Evolutionary conservation across 1,140 invertebrate species (phyloP), one percentile per base, ranked within the genome.

Genomic region (Arion vulgaris): DNA sequence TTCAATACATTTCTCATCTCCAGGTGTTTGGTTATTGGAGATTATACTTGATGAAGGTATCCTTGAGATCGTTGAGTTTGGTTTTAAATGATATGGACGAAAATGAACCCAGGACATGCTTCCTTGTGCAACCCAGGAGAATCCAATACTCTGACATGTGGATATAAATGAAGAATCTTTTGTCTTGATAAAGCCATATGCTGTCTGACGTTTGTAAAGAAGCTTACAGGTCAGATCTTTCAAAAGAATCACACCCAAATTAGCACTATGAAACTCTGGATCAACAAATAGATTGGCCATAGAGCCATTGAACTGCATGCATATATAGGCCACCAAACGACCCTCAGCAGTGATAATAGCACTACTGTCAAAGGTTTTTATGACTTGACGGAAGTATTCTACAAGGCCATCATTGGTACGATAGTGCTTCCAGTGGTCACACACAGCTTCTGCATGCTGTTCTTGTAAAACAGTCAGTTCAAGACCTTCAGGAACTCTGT

Each of bases 221-320:
- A 88, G 85, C 45, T 85, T 85, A 5, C 84, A 66, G 7, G 87
- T 86, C 17, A 89, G 83, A 66, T 88, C 86, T 11, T 62, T 76
- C 17, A 89, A 68, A 0, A 89, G 80, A 32, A 88, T 84, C 36
- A 86, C 83, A 49, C 86, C 85, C 39, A 87, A 85, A 69, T 85
- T 84, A 73, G 13, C 83, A 57, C 45, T 82, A 17, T 85, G 78
- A 69, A 87, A 84, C 28, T 87, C 83, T 41, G 87, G 85, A 66
- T 87, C 85, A 19, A 88, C 88, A 81, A 84, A 86, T 45, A 89
- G 57, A 83, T 87, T 88, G 28, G 87, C 86, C 80, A 89, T 89
- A 0, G 88, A 87, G 0, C 88, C 88, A 73, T 89, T 88, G 81
- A 85, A 88, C 83, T 89, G 87, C 85, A 88, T 86, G 57, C 84